Percentiles rank a stretch among this genome's conserved stretches.
phyloP scores from a whole-genome alignment of 2,797 vertebrate species.

The Spinus olivaceus region DNA sequence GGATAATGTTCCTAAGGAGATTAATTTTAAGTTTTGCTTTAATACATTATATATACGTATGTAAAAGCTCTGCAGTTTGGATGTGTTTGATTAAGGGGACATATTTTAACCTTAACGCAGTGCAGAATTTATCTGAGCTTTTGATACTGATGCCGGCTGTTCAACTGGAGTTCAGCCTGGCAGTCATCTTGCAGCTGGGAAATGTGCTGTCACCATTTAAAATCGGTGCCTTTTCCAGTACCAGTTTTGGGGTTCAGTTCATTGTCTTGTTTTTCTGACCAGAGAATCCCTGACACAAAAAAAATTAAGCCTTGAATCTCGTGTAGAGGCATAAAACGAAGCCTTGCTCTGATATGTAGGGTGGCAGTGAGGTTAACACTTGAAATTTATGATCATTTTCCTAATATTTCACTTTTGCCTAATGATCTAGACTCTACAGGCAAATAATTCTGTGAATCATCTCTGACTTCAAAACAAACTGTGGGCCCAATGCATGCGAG shows the following conservation, averaged over 20 bases:
- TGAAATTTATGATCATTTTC: background rate
- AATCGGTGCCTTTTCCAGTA: background rate
- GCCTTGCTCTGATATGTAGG: background rate
- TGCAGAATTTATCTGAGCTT: background rate
- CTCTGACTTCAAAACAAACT: background rate
- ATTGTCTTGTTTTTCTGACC: background rate
- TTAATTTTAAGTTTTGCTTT: background rate
- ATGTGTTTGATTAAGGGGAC: background rate
- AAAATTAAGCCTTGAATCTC: background rate
- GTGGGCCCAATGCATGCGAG: background rate
- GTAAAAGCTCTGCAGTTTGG: background rate
- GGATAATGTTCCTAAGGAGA: constrained; percentile 22
- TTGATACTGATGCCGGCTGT: background rate
- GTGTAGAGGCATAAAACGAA: background rate
- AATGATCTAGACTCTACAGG: background rate
- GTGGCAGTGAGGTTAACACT: background rate
- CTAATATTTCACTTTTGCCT: constrained; percentile 11
- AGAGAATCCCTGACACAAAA: background rate
- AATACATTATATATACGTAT: background rate
- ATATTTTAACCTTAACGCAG: background rate
- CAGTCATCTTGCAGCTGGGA: background rate
- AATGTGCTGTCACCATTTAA: background rate
- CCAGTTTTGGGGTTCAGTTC: background rate
- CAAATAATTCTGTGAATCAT: constrained; percentile 13
- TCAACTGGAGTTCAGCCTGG: background rate